Evolutionary conservation across 1,140 invertebrate genomes (phyloP).

Genomic region (Diuraphis noxia): DNA sequence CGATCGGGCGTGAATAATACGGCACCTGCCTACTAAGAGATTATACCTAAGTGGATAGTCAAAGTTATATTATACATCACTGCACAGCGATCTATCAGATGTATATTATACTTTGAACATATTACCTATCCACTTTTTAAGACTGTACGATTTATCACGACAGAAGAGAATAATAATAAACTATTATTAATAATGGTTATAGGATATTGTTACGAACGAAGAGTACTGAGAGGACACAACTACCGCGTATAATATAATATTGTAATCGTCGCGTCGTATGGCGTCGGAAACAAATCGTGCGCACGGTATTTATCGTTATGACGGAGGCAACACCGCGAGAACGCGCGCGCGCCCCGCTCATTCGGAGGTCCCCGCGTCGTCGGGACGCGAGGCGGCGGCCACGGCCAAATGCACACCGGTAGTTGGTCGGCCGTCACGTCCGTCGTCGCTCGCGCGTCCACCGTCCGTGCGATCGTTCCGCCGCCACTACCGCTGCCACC

Average conservation of each 20-base stretch:
- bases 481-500: background rate
- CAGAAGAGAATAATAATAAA: background rate
- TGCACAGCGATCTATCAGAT: no score
- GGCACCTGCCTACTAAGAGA: background rate
- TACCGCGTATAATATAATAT: background rate
- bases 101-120: no score
- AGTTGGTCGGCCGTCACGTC: conserved; percentile 39
- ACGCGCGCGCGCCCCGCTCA: background rate
- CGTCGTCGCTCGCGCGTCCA: conserved; percentile 14
- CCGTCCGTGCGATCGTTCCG: background rate
- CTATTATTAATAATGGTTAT: background rate
- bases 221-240: background rate
- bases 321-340: conserved; percentile 33
- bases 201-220: background rate
- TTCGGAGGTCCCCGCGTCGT: background rate
- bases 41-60: background rate
- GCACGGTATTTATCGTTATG: conserved; percentile 37
- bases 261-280: background rate
- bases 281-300: background rate
- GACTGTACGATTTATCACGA: no score
- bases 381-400: conserved; percentile 21
- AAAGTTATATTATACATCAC: no score
- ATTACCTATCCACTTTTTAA: no score
- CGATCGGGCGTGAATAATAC: background rate
- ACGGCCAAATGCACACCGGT: conserved; percentile 35